A percentile compares a stretch with the other conserved stretches of the same genome.
These are phyloP conservation scores for Rhynchonycteris naso DNA, from an alignment of 2,797 vertebrate genomes.

Conservation along the genomic window DNA sequence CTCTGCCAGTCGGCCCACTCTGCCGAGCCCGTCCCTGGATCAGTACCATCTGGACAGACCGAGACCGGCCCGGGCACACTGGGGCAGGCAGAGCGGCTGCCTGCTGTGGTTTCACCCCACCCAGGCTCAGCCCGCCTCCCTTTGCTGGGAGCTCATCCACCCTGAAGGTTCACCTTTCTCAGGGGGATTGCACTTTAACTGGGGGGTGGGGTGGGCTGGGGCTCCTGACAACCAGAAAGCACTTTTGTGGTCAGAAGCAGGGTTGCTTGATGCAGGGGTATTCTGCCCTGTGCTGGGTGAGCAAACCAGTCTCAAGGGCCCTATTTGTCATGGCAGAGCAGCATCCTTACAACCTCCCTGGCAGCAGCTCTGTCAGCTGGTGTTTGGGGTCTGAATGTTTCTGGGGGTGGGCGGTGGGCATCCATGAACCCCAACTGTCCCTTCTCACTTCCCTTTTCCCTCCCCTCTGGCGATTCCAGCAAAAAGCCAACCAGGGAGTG, in stretches of 20 bases:
- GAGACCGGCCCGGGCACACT: background rate
- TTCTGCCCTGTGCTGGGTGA: background rate
- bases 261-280: background rate
- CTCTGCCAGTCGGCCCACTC: background rate
- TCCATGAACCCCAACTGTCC: background rate
- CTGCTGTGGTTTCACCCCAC: background rate
- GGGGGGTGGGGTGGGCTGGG: no score
- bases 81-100: background rate
- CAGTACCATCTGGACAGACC: background rate
- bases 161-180: background rate
- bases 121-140: background rate
- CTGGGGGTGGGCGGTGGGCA: background rate
- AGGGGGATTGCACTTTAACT: background rate
- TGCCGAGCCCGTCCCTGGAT: background rate
- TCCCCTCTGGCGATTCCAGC: slow-evolving; percentile 87
- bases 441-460: slow-evolving; percentile 84
- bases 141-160: background rate
- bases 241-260: background rate
- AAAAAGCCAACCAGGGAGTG: slow-evolving; percentile 90
- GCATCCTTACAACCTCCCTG: background rate
- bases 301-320: background rate
- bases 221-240: background rate
- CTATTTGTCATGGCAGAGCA: rapidly evolving
- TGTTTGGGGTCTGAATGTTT: background rate
- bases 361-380: background rate